Conservation (phyloP, 2,113 vertebrate genomes). For the Monopterus albus region DNA sequence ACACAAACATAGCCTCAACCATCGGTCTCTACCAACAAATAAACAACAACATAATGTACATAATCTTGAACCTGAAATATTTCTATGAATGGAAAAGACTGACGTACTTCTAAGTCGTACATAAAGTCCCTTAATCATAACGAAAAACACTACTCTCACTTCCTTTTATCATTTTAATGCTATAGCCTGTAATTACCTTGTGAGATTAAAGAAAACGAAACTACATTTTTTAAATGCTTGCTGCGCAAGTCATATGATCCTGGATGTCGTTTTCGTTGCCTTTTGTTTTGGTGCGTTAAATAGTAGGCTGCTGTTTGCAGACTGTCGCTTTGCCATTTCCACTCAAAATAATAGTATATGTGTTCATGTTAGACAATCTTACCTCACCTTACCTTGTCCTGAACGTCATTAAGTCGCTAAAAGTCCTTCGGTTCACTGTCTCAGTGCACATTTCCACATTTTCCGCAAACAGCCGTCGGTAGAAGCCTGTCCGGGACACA, state of each 20-base stretch:
- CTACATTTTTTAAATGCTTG: background rate
- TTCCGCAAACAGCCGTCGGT: no score
- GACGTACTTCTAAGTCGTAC: background rate
- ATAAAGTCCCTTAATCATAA: background rate
- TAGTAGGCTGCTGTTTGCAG: background rate
- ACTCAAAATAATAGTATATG: background rate
- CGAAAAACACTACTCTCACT: background rate
- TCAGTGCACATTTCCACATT: no score
- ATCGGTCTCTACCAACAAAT: no score
- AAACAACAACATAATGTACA: no score
- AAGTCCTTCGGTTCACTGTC: no score
- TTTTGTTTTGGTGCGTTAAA: background rate
- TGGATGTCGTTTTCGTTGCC: background rate
- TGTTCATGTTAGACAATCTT: background rate
- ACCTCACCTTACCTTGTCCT: background rate
- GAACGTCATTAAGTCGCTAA: background rate
- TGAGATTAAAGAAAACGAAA: conserved; percentile 19
- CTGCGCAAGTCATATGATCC: background rate
- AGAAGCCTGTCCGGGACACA: no score
- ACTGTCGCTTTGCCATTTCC: background rate
- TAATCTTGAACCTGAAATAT: no score
- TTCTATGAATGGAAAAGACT: no score
- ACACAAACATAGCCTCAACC: no score
- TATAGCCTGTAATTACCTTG: background rate
- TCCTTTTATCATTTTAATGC: background rate